Base-by-base conservation (phyloP, 2,888 invertebrate genomes). In the Mechanitis messenoides region DNA sequence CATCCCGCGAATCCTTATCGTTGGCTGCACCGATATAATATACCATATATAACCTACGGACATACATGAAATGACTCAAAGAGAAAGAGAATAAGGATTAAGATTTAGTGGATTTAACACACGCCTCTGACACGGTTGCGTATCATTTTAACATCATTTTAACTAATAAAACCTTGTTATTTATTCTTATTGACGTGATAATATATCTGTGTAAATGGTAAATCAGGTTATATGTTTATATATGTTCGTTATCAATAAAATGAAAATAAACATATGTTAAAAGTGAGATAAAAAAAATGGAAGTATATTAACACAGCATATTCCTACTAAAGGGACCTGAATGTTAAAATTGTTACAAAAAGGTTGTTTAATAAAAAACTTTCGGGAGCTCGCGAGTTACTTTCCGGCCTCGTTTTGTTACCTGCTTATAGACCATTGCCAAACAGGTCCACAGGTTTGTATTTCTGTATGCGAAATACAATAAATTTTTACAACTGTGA, bases 1-100 rank as follows among this genome's bases (percentile, higher is more conserved):
- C 80, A 83, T 83, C 84, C 83, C 78, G 83, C 83, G 81, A 84
- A 87, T 84, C 81, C 84, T 85, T 83, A 83, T 82, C 77, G 76
- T 75, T 74, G 72, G 71, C 71, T 61, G 62, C 63, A 61, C 53
- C 54, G 53, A 55, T 59, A 55, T 61, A 50, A 55, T 60, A 59
- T 46, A 56, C 42, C 9, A 58, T 46, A 61, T 38, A 54, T 50
- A 45, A 59, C 53, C 55, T 59, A 11, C 56, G 45, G 45, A 55
- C 54, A 33, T 46, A 55, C 54, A 45, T 45, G n/a, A 31, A 33
- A 9, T n/a, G 46, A 54, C 35, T 58, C 59, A 55, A 59, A 33
- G 59, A 33, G 59, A 47, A 55, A 55, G 28, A n/a, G 35, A 35
- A 35, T 54, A 55, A 59, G 45, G 33, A 28, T 28, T 3, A 31